Base-by-base conservation (phyloP, 1,140 invertebrate species). In the Archivesica marissinica region DNA sequence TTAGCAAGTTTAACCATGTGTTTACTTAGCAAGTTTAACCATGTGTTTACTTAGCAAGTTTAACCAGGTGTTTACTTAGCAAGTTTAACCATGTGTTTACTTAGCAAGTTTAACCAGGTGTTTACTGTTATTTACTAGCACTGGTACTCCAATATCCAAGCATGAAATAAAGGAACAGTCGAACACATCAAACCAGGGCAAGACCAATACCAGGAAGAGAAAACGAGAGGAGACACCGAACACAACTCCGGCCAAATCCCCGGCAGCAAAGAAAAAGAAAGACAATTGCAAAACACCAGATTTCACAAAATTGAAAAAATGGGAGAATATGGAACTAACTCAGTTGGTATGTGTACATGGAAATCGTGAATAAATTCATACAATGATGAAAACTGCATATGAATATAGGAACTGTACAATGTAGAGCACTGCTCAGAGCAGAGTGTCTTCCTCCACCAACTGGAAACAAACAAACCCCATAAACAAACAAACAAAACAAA, bases 191-290 rank as follows among this genome's bases (percentile, higher is more conserved):
- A 35, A 17, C 9, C 59, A 64, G 30, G n/a, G 59, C 20, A 35
- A 33, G 30, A 64, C 17, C 4, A 64, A 64, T 30, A 64, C 33
- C 13, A 64, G 59, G 30, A 64, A 64, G 38, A 33, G 59, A 35
- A 81, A 81, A 64, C 33, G 44, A 33, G 80, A 83, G 20, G 70
- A 61, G 2, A 47, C 15, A 17, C 28, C 50, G 20, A 15, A 47
- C 7, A 59, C n/a, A 6, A 47, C 33, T 0, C 66, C 47, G 2
- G n/a, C 30, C 0, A 47, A 75, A 61, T 83, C 70, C 4, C 80
- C 80, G 7, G 38, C 28, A n/a, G 80, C 80, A n/a, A 83, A 83
- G 23, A 39, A 70, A 23, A 61, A 11, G n/a, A 83, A 72, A 39
- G 39, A 59, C 28, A 23, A 54, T 33, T 2, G 23, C n/a, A 47